A percentile compares a stretch with the other conserved stretches of the same genome.
Conservation (phyloP, 2,797 vertebrate species). For the Oryzias sinensis region DNA sequence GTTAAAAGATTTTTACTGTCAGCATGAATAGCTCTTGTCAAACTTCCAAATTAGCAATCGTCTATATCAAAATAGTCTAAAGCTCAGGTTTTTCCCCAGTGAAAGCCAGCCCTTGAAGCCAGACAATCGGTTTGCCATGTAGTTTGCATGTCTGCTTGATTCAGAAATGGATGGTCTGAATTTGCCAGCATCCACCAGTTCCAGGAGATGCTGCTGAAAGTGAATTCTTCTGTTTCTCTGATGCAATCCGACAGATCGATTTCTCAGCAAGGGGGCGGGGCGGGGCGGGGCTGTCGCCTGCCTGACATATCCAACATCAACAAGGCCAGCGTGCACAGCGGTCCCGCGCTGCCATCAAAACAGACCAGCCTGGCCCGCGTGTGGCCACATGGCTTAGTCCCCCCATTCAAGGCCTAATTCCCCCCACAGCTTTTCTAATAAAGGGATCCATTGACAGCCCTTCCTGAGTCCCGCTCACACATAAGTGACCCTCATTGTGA, state of each 20-base stretch:
- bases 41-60: not conserved
- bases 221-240: slow-evolving; percentile 46
- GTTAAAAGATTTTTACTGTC: not conserved
- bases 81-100: not conserved
- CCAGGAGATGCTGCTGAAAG: slow-evolving; percentile 13
- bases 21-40: not conserved
- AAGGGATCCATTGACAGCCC: slow-evolving; percentile 73
- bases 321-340: slow-evolving; percentile 63
- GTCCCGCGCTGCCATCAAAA: slow-evolving; percentile 75
- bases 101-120: not conserved
- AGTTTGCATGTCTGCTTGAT: too few species aligned
- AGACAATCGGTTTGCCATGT: too few species aligned
- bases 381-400: slow-evolving; percentile 69
- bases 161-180: too few species aligned
- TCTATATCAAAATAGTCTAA: not conserved
- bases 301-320: slow-evolving; percentile 69
- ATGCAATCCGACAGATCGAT: slow-evolving; percentile 59
- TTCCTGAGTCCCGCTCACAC: slow-evolving; percentile 72
- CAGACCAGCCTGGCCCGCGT: slow-evolving; percentile 63
- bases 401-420: slow-evolving; percentile 78
- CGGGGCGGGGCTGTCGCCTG: slow-evolving; percentile 43
- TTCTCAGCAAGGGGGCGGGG: slow-evolving; percentile 43
- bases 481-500: slow-evolving; percentile 74
- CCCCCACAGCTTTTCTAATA: slow-evolving; percentile 61
- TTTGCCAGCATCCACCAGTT: not conserved